Evolutionary conservation across 2,888 invertebrate genomes (phyloP).

Genomic region (Hetaerina titia): DNA sequence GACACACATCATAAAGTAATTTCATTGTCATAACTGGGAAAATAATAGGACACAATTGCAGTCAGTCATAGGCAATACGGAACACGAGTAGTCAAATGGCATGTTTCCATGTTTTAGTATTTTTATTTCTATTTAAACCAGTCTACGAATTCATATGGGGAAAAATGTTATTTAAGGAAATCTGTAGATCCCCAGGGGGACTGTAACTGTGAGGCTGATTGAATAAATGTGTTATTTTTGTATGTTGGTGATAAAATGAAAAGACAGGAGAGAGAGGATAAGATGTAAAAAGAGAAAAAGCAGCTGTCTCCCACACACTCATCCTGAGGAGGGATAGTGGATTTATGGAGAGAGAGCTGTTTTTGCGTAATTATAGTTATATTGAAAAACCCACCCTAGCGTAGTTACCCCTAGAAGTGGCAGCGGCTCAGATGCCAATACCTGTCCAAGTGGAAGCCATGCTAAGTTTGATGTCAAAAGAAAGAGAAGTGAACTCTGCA

Average conservation of each 20-base stretch:
- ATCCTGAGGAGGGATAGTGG: slow-evolving; percentile 70
- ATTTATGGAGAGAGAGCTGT: slow-evolving; percentile 70
- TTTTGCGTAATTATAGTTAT: slow-evolving; percentile 55
- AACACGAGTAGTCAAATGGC: not conserved
- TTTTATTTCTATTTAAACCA: not conserved
- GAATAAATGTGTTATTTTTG: slow-evolving; percentile 51
- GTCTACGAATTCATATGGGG: not conserved
- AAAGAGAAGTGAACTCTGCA: not conserved
- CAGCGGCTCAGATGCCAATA: not conserved
- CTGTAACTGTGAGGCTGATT: slow-evolving; percentile 37
- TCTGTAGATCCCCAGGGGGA: not conserved
- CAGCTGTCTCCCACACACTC: slow-evolving; percentile 70
- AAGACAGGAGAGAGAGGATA: not conserved
- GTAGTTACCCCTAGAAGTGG: not conserved
- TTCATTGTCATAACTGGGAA: not conserved
- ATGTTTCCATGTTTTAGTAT: not conserved
- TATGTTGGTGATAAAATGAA: slow-evolving; percentile 49
- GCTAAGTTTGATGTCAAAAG: not conserved
- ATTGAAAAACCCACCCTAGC: not conserved
- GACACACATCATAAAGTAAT: too few relatives aligned
- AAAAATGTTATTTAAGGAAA: not conserved
- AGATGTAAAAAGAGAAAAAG: slow-evolving; percentile 46
- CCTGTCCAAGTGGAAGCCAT: not conserved
- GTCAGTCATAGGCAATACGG: not conserved
- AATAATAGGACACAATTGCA: not conserved